Conservation (phyloP, 1,140 invertebrate species). For the Liolophura sinensis region DNA sequence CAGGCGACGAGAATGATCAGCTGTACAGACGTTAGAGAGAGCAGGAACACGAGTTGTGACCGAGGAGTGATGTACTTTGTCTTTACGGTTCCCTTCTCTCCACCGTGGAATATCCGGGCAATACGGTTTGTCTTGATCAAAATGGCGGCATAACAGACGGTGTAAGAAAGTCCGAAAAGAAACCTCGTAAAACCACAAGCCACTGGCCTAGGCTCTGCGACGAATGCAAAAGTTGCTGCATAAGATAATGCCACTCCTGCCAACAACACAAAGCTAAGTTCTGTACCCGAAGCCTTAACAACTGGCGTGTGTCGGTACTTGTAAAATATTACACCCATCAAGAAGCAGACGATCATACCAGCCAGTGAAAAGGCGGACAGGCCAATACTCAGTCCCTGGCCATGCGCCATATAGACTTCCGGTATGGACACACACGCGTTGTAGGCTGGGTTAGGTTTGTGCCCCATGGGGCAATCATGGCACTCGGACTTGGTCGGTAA, state of each 20-base stretch:
- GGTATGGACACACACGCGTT: conserved; percentile 14
- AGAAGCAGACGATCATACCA: conserved; percentile 56
- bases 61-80: conserved; percentile 87
- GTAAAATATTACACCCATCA: conserved; percentile 30
- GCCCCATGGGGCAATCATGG: conserved; percentile 10
- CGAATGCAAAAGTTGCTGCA: conserved; percentile 30
- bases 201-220: conserved; percentile 60
- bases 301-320: conserved; percentile 36
- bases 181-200: conserved; percentile 67
- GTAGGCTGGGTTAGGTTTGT: conserved; percentile 4
- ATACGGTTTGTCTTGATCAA: conserved; percentile 77
- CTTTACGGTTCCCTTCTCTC: conserved; percentile 79
- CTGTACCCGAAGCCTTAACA: conserved; percentile 42
- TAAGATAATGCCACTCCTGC: conserved; percentile 45
- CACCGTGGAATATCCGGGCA: conserved; percentile 71
- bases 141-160: conserved; percentile 73
- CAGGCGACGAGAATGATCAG: conserved; percentile 50
- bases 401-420: conserved; percentile 4
- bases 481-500: conserved; percentile 5
- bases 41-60: conserved; percentile 87
- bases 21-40: conserved; percentile 66
- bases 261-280: conserved; percentile 41
- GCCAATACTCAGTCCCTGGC: conserved; percentile 5
- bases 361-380: conserved; percentile 64
- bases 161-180: conserved; percentile 69